Percentiles rank a stretch among this genome's conserved stretches.
phyloP scores from a whole-genome alignment of 2,797 vertebrate genomes.

The Masticophis lateralis region DNA sequence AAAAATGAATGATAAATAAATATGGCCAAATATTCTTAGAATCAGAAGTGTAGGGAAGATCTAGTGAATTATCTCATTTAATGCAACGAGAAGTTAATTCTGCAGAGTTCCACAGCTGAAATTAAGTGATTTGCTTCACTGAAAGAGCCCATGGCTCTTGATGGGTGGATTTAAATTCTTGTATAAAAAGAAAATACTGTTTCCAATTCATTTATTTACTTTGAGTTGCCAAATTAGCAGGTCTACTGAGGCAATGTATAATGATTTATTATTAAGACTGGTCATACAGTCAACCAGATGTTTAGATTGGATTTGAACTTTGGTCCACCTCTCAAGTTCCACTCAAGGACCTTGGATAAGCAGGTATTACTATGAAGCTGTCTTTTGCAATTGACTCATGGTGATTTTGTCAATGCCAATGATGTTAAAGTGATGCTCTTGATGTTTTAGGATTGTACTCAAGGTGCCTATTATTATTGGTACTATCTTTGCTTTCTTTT shows the following conservation, averaged over 20 bases:
- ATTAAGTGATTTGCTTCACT: conserved; percentile 60
- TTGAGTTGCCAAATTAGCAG: conserved; percentile 51
- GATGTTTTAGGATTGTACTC: background rate
- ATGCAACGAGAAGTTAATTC: conserved; percentile 50
- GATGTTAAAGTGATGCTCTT: background rate
- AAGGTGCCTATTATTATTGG: background rate
- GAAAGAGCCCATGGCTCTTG: conserved; percentile 47
- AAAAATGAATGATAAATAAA: conserved; percentile 43
- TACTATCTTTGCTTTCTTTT: background rate
- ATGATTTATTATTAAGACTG: conserved; percentile 18
- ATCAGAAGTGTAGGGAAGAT: conserved; percentile 40
- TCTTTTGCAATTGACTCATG: background rate
- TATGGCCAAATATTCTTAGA: conserved; percentile 53
- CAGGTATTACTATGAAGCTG: background rate
- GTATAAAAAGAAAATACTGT: conserved; percentile 39
- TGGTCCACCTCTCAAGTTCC: background rate
- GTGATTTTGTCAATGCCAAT: background rate
- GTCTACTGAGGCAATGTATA: conserved; percentile 36
- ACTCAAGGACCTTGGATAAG: background rate
- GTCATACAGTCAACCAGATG: background rate
- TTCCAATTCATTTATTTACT: conserved; percentile 57
- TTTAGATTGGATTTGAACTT: background rate
- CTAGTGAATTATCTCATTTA: conserved; percentile 54
- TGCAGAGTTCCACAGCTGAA: conserved; percentile 51
- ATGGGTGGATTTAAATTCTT: conserved; percentile 38